Evolutionary conservation across 2,797 vertebrate genomes (phyloP).

Genomic region (Poecile montanus): DNA sequence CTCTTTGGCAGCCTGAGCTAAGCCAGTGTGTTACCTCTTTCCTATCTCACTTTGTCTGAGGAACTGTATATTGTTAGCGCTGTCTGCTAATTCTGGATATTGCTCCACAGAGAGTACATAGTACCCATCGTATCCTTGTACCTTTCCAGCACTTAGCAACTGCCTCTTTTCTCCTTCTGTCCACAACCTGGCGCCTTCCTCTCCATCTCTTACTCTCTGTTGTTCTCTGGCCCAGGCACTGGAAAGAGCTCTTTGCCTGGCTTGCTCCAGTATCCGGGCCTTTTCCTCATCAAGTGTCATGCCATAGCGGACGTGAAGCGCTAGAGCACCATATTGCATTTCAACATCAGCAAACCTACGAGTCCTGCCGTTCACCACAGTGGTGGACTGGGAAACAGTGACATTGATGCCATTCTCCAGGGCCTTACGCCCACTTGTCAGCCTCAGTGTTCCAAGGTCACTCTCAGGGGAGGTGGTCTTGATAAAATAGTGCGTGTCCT

Average conservation of each 20-base stretch:
- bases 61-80: conserved; percentile 97
- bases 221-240: conserved; percentile 94
- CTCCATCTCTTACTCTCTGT: conserved; percentile 91
- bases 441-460: conserved; percentile 91
- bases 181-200: conserved; percentile 94
- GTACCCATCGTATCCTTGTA: conserved; percentile 97
- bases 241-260: conserved; percentile 92
- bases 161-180: conserved; percentile 98
- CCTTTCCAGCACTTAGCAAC: conserved; percentile 92
- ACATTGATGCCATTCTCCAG: conserved; percentile 97
- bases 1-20: conserved; percentile 85
- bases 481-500: conserved; percentile 97
- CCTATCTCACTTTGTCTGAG: conserved; percentile 98
- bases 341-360: conserved; percentile 97
- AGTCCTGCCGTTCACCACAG: conserved; percentile 93
- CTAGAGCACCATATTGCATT: conserved; percentile 88
- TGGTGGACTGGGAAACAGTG: conserved; percentile 95
- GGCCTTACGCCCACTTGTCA: conserved; percentile 93
- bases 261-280: conserved; percentile 91
- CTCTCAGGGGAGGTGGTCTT: conserved; percentile 92
- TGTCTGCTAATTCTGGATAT: conserved; percentile 98
- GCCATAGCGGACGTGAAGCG: conserved; percentile 95
- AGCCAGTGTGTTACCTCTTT: conserved; percentile 94
- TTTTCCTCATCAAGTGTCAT: conserved; percentile 96
- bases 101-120: conserved; percentile 98